Conservation (phyloP, 2,113 vertebrate species). For the Zapornia atra region DNA sequence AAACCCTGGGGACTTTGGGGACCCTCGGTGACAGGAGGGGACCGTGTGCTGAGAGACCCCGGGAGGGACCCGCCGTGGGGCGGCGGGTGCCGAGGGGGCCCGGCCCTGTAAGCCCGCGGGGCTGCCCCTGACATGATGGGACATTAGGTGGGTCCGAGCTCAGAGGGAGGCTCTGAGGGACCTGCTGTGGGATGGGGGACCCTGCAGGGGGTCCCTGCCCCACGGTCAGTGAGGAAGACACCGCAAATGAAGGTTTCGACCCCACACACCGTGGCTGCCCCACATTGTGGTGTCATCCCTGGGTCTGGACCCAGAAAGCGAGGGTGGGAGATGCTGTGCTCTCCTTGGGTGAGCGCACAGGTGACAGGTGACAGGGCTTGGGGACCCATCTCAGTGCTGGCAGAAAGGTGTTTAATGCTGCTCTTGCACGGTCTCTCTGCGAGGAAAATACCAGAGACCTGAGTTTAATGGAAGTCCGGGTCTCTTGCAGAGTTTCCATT, state of each 20-base stretch:
- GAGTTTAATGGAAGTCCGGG: not conserved
- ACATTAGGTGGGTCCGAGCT: accelerated
- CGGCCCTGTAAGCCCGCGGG: not conserved
- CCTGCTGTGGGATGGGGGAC: not conserved
- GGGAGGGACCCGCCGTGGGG: not conserved
- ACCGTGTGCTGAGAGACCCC: not conserved
- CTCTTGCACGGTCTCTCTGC: accelerated
- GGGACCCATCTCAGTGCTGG: accelerated
- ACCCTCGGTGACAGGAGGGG: not conserved
- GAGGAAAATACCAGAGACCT: not conserved
- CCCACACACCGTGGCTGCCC: too few relatives aligned
- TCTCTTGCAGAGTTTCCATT: not conserved
- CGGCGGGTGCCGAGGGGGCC: not conserved
- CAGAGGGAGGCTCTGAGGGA: not conserved
- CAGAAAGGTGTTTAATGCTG: not conserved
- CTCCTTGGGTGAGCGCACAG: accelerated
- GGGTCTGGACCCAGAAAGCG: not conserved
- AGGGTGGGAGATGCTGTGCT: not conserved
- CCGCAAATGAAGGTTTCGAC: not conserved
- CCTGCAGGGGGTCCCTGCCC: not conserved
- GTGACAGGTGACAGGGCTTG: not conserved
- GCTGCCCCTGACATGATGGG: accelerated
- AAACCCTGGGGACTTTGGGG: not conserved
- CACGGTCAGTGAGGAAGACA: not conserved
- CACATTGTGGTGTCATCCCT: not conserved